These are phyloP conservation scores for Esox masquinongy DNA, from an alignment of 2,797 vertebrate species.

Conservation along the genomic window DNA sequence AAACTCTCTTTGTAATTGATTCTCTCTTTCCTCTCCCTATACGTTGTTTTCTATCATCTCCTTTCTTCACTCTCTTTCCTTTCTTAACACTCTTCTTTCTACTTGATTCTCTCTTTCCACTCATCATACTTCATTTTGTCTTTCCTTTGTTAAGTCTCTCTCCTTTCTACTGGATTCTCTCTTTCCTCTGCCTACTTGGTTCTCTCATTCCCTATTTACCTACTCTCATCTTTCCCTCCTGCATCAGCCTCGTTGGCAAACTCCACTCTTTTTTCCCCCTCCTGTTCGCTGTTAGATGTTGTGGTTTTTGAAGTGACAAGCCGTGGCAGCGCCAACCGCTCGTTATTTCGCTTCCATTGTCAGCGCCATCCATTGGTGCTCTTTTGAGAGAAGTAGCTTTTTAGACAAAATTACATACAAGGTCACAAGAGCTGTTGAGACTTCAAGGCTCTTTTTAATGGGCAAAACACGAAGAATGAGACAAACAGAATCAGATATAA, in stretches of 20 bases:
- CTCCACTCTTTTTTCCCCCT: constrained; percentile 28
- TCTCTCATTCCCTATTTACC: constrained; percentile 29
- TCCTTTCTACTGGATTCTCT: background rate
- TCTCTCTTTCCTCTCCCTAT: too few relatives aligned
- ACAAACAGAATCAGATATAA: constrained; percentile 21
- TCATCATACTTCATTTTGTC: too few relatives aligned
- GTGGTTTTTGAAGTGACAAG: constrained; percentile 58
- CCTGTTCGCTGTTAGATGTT: constrained; percentile 48
- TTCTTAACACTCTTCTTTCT: too few relatives aligned
- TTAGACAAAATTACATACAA: constrained; percentile 56
- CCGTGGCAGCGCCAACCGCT: constrained; percentile 44
- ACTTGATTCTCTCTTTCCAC: too few relatives aligned
- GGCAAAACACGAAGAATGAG: constrained; percentile 28
- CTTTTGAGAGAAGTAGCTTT: constrained; percentile 56
- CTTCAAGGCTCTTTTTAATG: constrained; percentile 33
- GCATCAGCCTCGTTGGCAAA: constrained; percentile 43
- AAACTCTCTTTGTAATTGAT: too few relatives aligned
- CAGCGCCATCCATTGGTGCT: constrained; percentile 51
- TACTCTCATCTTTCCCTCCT: constrained; percentile 3
- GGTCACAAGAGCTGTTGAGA: constrained; percentile 38
- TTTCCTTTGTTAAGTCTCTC: too few relatives aligned
- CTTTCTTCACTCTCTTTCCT: background rate
- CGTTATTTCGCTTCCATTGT: constrained; percentile 61
- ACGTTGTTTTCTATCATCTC: too few relatives aligned
- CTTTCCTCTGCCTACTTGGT: background rate